A percentile compares a stretch with the other conserved stretches of the same genome.
These are phyloP conservation scores for Sylvilagus bachmani DNA, from an alignment of 2,113 vertebrate species.

Conservation along the genomic window DNA sequence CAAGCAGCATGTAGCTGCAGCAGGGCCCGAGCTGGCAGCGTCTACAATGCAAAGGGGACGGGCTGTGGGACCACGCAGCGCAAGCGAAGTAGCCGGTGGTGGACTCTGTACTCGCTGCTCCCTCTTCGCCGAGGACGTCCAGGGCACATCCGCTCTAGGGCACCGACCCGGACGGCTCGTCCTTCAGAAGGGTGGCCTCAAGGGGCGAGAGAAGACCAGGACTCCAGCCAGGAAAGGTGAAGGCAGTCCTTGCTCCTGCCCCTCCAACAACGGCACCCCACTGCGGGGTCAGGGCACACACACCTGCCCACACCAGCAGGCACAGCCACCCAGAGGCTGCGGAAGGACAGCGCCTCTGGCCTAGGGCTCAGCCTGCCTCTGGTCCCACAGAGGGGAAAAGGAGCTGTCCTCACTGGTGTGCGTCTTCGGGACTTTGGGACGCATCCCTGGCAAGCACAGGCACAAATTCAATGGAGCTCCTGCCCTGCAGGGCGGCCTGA, in stretches of 20 bases:
- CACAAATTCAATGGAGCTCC: accelerated
- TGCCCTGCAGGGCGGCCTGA: not conserved
- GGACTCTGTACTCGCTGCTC: not conserved
- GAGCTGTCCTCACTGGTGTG: not conserved
- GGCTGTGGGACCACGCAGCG: not conserved
- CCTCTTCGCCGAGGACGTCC: no score
- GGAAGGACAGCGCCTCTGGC: not conserved
- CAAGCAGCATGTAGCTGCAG: not conserved
- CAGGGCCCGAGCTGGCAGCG: not conserved
- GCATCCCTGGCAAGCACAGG: not conserved
- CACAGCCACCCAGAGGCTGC: not conserved
- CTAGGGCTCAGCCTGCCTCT: not conserved
- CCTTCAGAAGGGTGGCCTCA: not conserved
- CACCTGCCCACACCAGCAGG: not conserved
- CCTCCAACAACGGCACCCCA: accelerated
- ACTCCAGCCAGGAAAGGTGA: no score
- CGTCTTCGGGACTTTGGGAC: not conserved
- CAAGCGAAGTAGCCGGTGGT: not conserved
- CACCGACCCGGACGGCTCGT: not conserved
- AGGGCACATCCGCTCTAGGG: not conserved
- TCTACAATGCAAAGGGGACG: not conserved
- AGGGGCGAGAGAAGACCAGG: not conserved
- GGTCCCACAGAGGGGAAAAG: not conserved
- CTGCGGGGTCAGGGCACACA: not conserved
- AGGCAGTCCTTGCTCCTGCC: no score